Evolutionary conservation across 2,797 vertebrate genomes (phyloP), one percentile per base, ranked within the genome.

Genomic region (Hippoglossus hippoglossus): DNA sequence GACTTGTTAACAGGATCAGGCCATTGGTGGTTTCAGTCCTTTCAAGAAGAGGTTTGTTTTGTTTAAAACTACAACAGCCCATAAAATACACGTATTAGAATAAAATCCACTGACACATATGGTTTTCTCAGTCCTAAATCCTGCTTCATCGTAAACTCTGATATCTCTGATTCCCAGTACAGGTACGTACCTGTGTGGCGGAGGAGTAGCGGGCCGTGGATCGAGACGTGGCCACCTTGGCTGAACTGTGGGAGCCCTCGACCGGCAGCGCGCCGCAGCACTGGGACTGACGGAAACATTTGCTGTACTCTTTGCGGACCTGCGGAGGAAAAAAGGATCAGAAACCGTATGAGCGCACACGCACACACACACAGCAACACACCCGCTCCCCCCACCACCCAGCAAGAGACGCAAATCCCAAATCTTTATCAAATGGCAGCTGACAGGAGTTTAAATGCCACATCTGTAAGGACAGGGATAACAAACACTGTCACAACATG

Each of bases 291-390:
- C 97, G 93, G 93, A 99, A 97, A 91, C 98, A 99, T 90, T 98
- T 99, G 87, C 96, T 96, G 66, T 98, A 99, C 76, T 99, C 98
- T 90, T 99, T 99, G 51, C 98, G 97, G 67, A 99, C 98, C 98
- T 99, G 75, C 0, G 25, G 75, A 66, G 60, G 69, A 61, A 77
- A 55, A 80, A 76, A 66, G 51, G 59, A 83, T 84, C 63, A 86
- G 73, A 65, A 41, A 60, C 5, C 51, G 53, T 25, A 24, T 63
- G 53, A 78, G 70, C 39, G 3, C 44, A 68, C 54, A 52, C 44
- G 67, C 9, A 55, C 34, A 66, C 41, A 52, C 44, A 28, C 26
- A 28, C 26, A 24, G 34, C 8, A 34, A 12, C 36, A 21, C 25
- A 54, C 55, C 63, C 39, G 25, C 55, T 39, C 24, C 52, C 16